Base-by-base conservation (phyloP, 2,888 invertebrate genomes). In the Aleiodes alternator region DNA sequence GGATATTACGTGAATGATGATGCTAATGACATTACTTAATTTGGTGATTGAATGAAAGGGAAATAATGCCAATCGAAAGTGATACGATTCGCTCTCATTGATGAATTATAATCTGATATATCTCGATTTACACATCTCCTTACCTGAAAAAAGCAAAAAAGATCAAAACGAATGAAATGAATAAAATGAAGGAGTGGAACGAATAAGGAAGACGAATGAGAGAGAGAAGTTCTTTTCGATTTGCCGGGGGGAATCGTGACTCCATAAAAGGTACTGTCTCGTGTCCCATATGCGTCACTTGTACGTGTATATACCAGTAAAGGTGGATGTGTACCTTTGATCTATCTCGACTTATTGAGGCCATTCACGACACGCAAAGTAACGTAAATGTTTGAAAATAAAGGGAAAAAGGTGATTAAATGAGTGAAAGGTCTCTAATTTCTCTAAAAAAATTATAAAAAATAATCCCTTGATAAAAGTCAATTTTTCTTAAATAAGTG, bases 241-340 rank as follows among this genome's bases (percentile, higher is more conserved):
- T 68, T 78, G 84, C 83, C 83, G 82, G 81, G 59, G 77, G 73
- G 76, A 75, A 78, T 80, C 83, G 81, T 82, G 78, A 64, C 82
- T 69, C 86, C 86, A 59, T 87, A 86, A 82, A 87, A 84, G 86
- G 87, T 75, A 78, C 81, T 83, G 84, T 83, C 84, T 84, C 79
- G 81, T 80, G 85, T 82, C 81, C 84, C 79, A 86, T 81, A 69
- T 76, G 69, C 75, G 75, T 77, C 73, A 77, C 61, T 76, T 53
- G 69, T 72, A 59, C 55, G 66, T 69, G 53, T 43, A 71, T n/a
- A 23, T 2, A 23, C 53, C 64, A 71, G 72, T 73, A 43, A 43
- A 43, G 9, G 43, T 43, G 43, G 16, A 64, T 16, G 43, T 64
- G 43, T 61, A 14, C 61, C 61, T 61, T 43, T 61, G 43, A 64